These are phyloP conservation scores for Oncorhynchus keta DNA, from an alignment of 2,113 vertebrate genomes.

Conservation along the genomic window DNA sequence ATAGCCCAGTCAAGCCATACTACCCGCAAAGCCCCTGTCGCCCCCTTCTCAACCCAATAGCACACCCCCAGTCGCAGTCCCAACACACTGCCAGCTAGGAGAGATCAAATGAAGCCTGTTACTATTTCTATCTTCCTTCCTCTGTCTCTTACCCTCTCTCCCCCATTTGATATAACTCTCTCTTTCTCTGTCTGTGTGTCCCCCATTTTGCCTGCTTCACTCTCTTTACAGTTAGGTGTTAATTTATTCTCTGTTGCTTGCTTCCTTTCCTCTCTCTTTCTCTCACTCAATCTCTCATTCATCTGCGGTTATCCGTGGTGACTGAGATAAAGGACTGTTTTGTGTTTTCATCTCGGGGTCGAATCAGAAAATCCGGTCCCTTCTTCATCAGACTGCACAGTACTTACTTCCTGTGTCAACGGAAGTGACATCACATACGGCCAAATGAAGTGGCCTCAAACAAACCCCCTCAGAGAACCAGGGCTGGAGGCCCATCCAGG, in stretches of 20 bases:
- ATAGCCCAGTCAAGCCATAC: not conserved
- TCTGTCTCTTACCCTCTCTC: constrained; percentile 53
- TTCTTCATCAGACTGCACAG: not conserved
- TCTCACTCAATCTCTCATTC: constrained; percentile 9
- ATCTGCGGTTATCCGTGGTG: not conserved
- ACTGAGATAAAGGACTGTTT: constrained; percentile 47
- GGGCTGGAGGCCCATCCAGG: constrained; percentile 29
- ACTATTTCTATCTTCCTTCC: not conserved
- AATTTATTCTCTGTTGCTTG: constrained; percentile 20
- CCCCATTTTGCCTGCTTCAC: constrained; percentile 35
- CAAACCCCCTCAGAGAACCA: not conserved
- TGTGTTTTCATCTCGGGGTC: constrained; percentile 28
- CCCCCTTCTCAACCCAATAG: not conserved
- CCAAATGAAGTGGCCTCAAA: constrained; percentile 2
- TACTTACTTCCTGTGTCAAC: constrained; percentile 21
- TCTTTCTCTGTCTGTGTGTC: constrained; percentile 36
- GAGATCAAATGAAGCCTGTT: not conserved
- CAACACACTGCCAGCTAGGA: not conserved
- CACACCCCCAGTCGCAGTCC: not conserved
- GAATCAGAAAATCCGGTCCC: not conserved
- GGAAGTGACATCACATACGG: constrained; percentile 27
- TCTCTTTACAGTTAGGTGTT: not conserved
- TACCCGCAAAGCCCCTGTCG: not conserved
- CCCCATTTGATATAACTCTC: constrained; percentile 46
- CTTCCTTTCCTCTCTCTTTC: constrained; percentile 6